Evolutionary conservation across 2,888 invertebrate genomes (phyloP).

Genomic region (Bombyx huttoni): DNA sequence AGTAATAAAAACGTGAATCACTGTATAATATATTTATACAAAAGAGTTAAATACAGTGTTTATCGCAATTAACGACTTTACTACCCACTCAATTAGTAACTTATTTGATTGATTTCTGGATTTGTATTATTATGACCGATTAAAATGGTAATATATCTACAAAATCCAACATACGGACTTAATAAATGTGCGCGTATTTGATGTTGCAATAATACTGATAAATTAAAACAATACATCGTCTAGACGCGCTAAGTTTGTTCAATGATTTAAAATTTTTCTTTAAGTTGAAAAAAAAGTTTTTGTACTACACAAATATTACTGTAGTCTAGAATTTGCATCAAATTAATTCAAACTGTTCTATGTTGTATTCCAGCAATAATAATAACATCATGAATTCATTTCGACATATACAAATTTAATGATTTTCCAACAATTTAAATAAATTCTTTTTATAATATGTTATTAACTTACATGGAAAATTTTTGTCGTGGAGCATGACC

Average conservation of each 20-base stretch:
- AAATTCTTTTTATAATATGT: not conserved
- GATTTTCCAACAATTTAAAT: not conserved
- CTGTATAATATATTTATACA: not conserved
- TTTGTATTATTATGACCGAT: not conserved
- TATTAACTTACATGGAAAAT: not conserved
- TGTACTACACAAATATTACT: no score
- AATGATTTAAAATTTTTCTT: no score
- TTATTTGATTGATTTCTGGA: not conserved
- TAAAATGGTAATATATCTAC: not conserved
- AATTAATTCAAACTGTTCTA: no score
- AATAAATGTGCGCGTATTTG: not conserved
- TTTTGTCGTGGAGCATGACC: not conserved
- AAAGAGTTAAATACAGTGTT: not conserved
- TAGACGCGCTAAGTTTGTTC: no score
- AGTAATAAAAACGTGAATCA: no score
- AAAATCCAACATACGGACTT: not conserved
- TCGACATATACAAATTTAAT: no score
- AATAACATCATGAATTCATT: no score
- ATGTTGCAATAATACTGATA: not conserved
- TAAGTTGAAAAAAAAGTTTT: no score
- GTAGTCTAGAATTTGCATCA: no score
- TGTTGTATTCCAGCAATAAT: no score
- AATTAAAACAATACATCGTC: no score
- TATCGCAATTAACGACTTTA: not conserved
- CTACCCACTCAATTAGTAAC: not conserved